Base-by-base conservation (phyloP, 2,113 vertebrate genomes). In the Bubalus kerabau region DNA sequence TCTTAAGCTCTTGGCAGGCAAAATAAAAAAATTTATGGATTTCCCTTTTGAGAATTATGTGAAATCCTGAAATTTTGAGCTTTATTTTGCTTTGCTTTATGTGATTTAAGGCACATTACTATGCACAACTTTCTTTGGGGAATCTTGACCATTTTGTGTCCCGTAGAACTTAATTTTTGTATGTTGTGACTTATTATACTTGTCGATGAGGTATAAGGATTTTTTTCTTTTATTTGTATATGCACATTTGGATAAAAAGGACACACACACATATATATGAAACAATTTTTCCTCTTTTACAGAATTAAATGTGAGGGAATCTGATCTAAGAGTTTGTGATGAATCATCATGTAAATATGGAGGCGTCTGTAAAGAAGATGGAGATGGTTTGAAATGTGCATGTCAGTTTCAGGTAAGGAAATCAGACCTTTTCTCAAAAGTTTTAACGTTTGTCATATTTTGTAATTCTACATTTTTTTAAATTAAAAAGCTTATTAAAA, bases 321-420 rank as follows among this genome's bases (percentile, higher is more conserved):
- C 99, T 6, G 99, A 99, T 3, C 98, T 99, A 96, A 99, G 99
- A 98, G 99, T 99, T 54, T 99, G 99, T 83, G 99, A 99, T 95
- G 99, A 99, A 90, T 99, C 99, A 0, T 99, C 99, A 0, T 99
- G 99, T 99, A 99, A 99, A 96, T 99, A 99, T 1, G 99, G 99
- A 98, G 99, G 99, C 52, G 98, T 99, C 97, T 99, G 99, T 98
- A 99, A 99, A 96, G 99, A 99, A 98, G 99, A 99, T 90, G 99
- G 99, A 0, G 99, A 99, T n/a, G 99, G 99, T 97, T 98, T 99
- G 98, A 99, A 99, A 97, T 99, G 99, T 97, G 99, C 99, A 30
- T 99, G 99, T 98, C 99, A 99, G 67, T 99, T 99, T 98, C 99
- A 99, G 99, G 99, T 99, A 98, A 99, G 99, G 98, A 97, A 93